A percentile compares a stretch with the other conserved stretches of the same genome.
Evolutionary conservation across 1,140 invertebrate species (phyloP).

Genomic region (Trissolcus basalis): DNA sequence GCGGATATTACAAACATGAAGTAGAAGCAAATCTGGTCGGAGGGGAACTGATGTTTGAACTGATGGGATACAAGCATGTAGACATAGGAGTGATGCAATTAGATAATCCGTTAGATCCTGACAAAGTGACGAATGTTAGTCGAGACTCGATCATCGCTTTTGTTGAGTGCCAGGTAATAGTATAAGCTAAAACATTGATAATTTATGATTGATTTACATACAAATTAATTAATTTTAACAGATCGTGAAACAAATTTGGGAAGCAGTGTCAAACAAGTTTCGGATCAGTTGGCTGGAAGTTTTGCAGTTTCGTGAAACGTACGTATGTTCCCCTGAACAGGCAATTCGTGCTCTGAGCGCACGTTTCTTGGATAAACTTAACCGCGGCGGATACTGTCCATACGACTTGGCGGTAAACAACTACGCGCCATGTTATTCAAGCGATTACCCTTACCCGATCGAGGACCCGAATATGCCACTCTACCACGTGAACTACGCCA

Average conservation of each 20-base stretch:
- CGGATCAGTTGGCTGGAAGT: slow-evolving; percentile 81
- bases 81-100: slow-evolving; percentile 78
- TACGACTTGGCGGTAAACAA: slow-evolving; percentile 47
- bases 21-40: slow-evolving; percentile 86
- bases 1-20: slow-evolving; percentile 91
- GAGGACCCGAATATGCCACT: slow-evolving; percentile 47
- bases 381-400: slow-evolving; percentile 56
- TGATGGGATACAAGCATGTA: slow-evolving; percentile 86
- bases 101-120: slow-evolving; percentile 86
- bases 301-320: slow-evolving; percentile 80
- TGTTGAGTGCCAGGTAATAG: slow-evolving; percentile 87
- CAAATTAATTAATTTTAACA: slow-evolving; percentile 55
- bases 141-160: slow-evolving; percentile 91
- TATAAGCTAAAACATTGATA: not conserved
- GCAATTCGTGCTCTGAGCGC: slow-evolving; percentile 75
- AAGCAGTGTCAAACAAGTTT: slow-evolving; percentile 76
- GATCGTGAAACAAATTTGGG: slow-evolving; percentile 82
- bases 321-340: slow-evolving; percentile 79
- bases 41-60: slow-evolving; percentile 84
- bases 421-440: slow-evolving; percentile 59
- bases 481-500: slow-evolving; percentile 47
- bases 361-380: slow-evolving; percentile 71
- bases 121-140: slow-evolving; percentile 85
- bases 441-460: slow-evolving; percentile 54
- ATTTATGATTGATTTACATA: too few relatives aligned